Conservation (phyloP, 1,140 invertebrate species). For the Caenorhabditis remanei region DNA sequence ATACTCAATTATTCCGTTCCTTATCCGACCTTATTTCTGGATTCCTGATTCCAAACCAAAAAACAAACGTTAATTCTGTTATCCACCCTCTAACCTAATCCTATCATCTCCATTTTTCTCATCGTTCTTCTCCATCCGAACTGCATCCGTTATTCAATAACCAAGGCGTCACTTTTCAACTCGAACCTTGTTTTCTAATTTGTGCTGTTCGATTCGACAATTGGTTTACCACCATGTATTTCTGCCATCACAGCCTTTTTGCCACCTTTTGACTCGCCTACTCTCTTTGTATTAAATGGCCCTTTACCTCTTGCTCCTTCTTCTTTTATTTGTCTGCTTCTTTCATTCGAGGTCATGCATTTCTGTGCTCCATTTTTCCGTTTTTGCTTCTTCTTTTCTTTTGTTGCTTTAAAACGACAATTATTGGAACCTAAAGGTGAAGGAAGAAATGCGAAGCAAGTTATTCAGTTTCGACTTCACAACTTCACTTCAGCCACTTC, state of each 20-base stretch:
- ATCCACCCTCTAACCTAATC: no score
- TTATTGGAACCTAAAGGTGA: slow-evolving; percentile 39
- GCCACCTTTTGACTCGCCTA: slow-evolving; percentile 29
- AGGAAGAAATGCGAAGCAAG: background rate
- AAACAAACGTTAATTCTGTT: no score
- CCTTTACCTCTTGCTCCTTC: slow-evolving; percentile 17
- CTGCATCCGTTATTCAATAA: background rate
- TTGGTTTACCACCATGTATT: slow-evolving; percentile 47
- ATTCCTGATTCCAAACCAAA: no score
- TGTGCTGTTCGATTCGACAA: slow-evolving; percentile 31
- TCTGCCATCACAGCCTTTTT: slow-evolving; percentile 24
- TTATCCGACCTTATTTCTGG: no score
- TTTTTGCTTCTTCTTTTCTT: background rate
- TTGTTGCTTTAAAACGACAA: slow-evolving; percentile 43
- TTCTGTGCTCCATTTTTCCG: slow-evolving; percentile 50
- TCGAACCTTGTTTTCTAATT: slow-evolving; percentile 25
- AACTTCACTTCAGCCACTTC: background rate
- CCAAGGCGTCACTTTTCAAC: background rate
- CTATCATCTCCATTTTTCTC: no score
- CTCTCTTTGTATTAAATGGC: slow-evolving; percentile 53
- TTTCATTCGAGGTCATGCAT: slow-evolving; percentile 54
- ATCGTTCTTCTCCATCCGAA: background rate
- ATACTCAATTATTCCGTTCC: no score
- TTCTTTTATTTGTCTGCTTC: slow-evolving; percentile 36
- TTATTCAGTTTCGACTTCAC: background rate